Evolutionary conservation across 1,140 invertebrate species (phyloP), one percentile per base, ranked within the genome.

Genomic region (Zeugodacus cucurbitae): DNA sequence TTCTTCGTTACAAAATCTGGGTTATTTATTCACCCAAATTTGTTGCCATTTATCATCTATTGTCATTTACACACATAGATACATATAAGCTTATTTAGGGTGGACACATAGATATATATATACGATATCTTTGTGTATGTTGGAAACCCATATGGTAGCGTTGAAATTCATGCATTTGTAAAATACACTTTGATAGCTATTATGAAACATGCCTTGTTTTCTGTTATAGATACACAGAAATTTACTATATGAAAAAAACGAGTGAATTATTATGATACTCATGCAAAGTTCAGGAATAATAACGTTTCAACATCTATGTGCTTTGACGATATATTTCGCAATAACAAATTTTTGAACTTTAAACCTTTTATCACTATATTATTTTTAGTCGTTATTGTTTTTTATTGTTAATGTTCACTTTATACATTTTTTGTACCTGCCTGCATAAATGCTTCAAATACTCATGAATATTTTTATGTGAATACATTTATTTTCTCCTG

Each of bases 11-110:
- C 62, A 37, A 91, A 92, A 92, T 92, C 91, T 92, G 89, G 90
- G 91, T 90, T 92, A 92, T 91, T 92, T 92, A 92, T 91, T 92
- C 91, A 92, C 91, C 91, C 91, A 92, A 92, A 92, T 92, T 92
- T 90, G 89, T 87, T 88, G 89, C 90, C 91, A 91, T 92, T 92
- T 92, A 92, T 92, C 91, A 92, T 92, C 90, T 89, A 82, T 89
- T 89, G 10, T 86, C 26, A 10, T 5, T 3, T 32, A 89, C 85
- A 91, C 88, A 90, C n/a, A n/a, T n/a, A n/a, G n/a, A n/a, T 85
- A 87, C 89, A 88, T 64, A 89, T 37, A 88, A 32, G 3, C 7
- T 4, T 54, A 32, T 34, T 34, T 10, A 3, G 8, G 41, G 74
- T 44, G 11, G 14, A 82, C 20, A 44, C 41, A 48, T 29, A 82